Percentiles rank a stretch among this genome's conserved stretches.
phyloP scores from a whole-genome alignment of 2,888 invertebrate species.

The Calameuta pallipes region DNA sequence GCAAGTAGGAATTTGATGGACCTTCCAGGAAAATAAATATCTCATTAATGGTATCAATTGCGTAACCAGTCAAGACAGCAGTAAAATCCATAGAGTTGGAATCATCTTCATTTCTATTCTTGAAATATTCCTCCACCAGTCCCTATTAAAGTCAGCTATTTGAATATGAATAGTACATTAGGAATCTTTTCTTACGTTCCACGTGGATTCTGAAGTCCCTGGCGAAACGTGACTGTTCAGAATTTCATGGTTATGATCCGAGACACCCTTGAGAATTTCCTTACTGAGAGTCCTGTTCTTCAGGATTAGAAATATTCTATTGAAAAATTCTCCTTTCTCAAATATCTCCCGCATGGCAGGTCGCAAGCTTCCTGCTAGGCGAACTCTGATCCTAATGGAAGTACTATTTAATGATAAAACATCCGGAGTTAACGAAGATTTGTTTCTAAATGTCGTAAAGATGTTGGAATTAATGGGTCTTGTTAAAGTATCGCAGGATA shows the following conservation, averaged over 20 bases:
- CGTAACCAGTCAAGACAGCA: background rate
- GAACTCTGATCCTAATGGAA: background rate
- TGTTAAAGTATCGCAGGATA: background rate
- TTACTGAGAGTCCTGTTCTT: background rate
- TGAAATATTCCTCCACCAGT: background rate
- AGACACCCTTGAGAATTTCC: background rate
- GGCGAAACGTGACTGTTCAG: background rate
- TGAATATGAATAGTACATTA: background rate
- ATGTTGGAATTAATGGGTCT: background rate
- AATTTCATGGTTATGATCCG: background rate
- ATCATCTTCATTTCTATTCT: background rate
- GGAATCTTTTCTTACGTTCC: background rate
- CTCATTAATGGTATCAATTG: background rate
- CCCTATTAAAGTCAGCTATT: background rate
- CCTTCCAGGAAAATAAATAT: background rate
- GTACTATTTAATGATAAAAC: background rate
- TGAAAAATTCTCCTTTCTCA: background rate
- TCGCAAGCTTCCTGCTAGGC: background rate
- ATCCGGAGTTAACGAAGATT: background rate
- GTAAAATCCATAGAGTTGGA: background rate
- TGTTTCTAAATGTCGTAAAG: background rate
- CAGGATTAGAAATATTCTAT: background rate
- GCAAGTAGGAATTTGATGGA: background rate
- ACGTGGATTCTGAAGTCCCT: background rate
- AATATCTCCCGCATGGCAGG: background rate